These are phyloP conservation scores for Caenorhabditis briggsae DNA, from an alignment of 1,140 invertebrate species.

Conservation along the genomic window DNA sequence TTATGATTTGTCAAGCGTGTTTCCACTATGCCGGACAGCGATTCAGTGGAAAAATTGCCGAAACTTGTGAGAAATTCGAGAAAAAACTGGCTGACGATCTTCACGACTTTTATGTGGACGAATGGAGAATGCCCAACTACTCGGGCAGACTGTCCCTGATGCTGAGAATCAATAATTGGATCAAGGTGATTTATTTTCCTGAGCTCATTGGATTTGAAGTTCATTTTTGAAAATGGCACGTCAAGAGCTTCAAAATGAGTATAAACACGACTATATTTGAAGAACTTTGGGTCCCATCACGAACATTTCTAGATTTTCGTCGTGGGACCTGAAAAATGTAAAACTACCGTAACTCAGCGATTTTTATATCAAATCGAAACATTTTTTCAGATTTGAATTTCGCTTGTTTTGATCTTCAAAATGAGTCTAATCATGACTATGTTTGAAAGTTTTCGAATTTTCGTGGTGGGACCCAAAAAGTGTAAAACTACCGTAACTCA, in stretches of 20 bases:
- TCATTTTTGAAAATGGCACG: too few relatives aligned
- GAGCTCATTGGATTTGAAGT: too few relatives aligned
- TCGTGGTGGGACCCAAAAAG: background rate
- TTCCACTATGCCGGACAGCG: slow-evolving; percentile 15
- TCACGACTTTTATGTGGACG: slow-evolving; percentile 33
- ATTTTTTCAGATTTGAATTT: too few relatives aligned
- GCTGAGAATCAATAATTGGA: slow-evolving; percentile 23
- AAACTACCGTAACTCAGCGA: background rate
- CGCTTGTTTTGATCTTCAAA: too few relatives aligned
- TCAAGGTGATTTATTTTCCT: background rate
- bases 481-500: background rate
- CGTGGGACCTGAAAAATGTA: background rate
- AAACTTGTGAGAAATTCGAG: background rate
- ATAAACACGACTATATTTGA: too few relatives aligned
- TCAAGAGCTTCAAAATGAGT: too few relatives aligned
- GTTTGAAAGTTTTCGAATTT: too few relatives aligned
- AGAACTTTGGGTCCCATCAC: too few relatives aligned
- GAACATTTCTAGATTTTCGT: background rate
- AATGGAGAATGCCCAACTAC: slow-evolving; percentile 32
- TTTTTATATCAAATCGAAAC: background rate
- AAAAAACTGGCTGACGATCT: background rate
- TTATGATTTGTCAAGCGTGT: slow-evolving; percentile 30
- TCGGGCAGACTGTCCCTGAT: background rate
- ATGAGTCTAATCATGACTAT: too few relatives aligned
- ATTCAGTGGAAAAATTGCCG: background rate